Base-by-base conservation (phyloP, 2,113 vertebrate genomes). In the Sylvia atricapilla region DNA sequence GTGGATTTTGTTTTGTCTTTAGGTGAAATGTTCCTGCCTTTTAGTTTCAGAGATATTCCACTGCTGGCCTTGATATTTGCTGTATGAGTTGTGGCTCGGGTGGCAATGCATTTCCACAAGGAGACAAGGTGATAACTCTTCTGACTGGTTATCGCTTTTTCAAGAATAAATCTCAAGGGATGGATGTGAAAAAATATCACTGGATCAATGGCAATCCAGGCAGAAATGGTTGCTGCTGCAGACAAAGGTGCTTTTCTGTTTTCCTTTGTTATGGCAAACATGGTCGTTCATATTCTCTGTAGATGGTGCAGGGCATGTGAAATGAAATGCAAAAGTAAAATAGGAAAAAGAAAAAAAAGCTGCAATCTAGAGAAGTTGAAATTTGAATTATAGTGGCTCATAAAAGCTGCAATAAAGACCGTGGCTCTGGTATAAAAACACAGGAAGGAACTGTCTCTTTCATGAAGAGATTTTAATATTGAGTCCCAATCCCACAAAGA, bases 391-490 rank as follows among this genome's bases (percentile, higher is more conserved):
- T 43, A 53, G 88, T 24, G 28, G 59, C 56, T 89, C 80, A 27
- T 95, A 96, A 95, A 96, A 95, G 49, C 73, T 84, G 76, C 84
- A 93, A 9, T 96, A 94, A 95, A 89, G 58, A 53, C 58, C 15
- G 10, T 44, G 60, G 53, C 53, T 84, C 47, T 81, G n/a, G 76
- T 95, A 72, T 84, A 84, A 84, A 96, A 95, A 90, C 83, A 94
- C 80, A 90, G 76, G 76, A 93, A 93, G 73, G 55, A 93, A 81
- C 69, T 81, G 49, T 92, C 86, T 89, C 62, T 76, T 89, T 95
- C 62, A 76, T 6, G 13, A 89, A 86, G 75, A 93, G 73, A 82
- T 95, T 93, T 91, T 88, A 93, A 75, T 84, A 63, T 63, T 90
- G 64, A 69, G 7, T 84, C 76, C 69, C 58, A 92, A 84, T 90